These are phyloP conservation scores for Aphidius colemani DNA, from an alignment of 2,888 invertebrate species.

Conservation along the genomic window DNA sequence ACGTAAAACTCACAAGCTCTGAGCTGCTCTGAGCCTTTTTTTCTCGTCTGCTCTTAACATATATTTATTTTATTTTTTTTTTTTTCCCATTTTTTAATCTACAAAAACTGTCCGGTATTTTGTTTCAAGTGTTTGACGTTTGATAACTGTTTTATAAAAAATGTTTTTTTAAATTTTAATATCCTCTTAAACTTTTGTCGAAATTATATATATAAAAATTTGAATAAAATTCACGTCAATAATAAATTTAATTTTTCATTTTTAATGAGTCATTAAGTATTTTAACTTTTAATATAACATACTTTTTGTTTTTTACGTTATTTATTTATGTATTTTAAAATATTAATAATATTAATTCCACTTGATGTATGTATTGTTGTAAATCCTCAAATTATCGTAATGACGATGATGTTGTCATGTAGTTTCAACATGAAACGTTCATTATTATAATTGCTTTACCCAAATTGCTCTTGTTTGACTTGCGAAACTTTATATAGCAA, in stretches of 20 bases:
- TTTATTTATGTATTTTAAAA: too few species aligned
- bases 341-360: too few species aligned
- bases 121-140: not conserved
- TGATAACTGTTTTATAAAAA: not conserved
- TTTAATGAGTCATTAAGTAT: too few species aligned
- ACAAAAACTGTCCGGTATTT: not conserved
- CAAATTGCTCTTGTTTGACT: conserved; percentile 16
- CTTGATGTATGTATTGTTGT: not conserved
- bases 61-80: not conserved
- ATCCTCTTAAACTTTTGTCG: too few species aligned
- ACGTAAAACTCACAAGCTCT: conserved; percentile 12
- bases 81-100: not conserved
- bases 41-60: not conserved
- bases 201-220: too few species aligned
- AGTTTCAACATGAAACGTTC: conserved; percentile 4
- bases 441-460: conserved; percentile 16
- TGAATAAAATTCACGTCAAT: too few species aligned
- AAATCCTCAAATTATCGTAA: conserved; percentile 16
- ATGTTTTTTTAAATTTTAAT: not conserved
- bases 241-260: too few species aligned
- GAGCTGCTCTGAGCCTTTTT: conserved; percentile 14
- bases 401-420: conserved; percentile 2
- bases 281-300: too few species aligned
- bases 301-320: too few species aligned
- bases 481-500: conserved; percentile 40